Base-by-base conservation (phyloP, 1,140 invertebrate genomes). In the Pseudobourletiella spinata region DNA sequence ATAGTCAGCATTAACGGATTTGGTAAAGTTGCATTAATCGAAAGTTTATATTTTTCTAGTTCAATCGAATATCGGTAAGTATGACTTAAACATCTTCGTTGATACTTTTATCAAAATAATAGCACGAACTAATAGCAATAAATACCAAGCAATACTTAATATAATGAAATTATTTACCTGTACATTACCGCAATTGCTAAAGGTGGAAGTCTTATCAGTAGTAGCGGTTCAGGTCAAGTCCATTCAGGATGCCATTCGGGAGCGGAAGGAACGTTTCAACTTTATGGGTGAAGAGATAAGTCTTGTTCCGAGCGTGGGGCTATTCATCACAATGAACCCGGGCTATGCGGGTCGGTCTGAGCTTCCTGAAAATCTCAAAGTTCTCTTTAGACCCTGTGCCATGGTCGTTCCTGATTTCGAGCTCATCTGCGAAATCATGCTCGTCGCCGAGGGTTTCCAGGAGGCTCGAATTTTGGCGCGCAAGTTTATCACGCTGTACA, bases 371-470 rank as follows among this genome's bases (percentile, higher is more conserved):
- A 67, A 67, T 55, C 32, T 67, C 3, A 67, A 67, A 18, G 52
- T 44, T 58, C 61, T 60, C 25, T 76, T 70, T 51, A 82, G 90
- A 71, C 93, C 94, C 1, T 96, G 93, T 77, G 93, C 94, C 48
- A 97, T 98, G 94, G 91, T 95, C 50, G 94, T 97, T 1, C 94
- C 94, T 1, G 94, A 97, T 77, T 95, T 96, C 75, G 93, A 95
- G 75, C 77, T 98, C 48, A 97, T 98, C 72, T 95, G 91, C 76
- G 95, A 98, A 80, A 97, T 98, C 67, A 96, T 97, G 93, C 84
- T 97, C 72, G 94, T 97, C 0, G 92, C 94, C 32, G 94, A 97
- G 80, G 95, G 94, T 22, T 98, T 98, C 75, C 86, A 96, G 74
- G 93, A 97, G 68, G 93, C 94, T 0, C 84, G 87, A 72, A 83